phyloP scores from a whole-genome alignment of 2,113 vertebrate species.

The Parotia lawesii region DNA sequence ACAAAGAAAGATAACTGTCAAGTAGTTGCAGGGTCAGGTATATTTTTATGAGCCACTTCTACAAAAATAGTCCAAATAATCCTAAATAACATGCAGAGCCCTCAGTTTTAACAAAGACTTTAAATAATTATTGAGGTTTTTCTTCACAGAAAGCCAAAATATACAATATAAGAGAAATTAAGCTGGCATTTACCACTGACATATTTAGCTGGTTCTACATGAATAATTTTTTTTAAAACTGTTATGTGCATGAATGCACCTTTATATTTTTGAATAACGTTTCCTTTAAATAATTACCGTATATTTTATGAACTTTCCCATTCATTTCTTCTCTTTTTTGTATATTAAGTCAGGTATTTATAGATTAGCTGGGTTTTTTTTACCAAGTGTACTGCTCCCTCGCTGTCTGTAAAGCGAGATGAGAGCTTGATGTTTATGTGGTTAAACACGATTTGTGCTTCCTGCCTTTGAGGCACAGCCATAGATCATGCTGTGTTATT shows the following conservation, averaged over 20 bases:
- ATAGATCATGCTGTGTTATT: slow-evolving; percentile 23
- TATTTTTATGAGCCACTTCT: background rate
- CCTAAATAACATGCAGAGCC: background rate
- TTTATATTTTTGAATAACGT: background rate
- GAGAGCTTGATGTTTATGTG: slow-evolving; percentile 2
- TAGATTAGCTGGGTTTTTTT: background rate
- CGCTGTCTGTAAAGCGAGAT: background rate
- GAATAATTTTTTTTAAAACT: background rate
- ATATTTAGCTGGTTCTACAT: background rate
- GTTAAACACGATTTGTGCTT: slow-evolving; percentile 50
- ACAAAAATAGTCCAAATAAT: background rate
- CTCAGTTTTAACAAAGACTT: background rate
- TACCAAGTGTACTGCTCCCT: background rate
- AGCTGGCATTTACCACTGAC: background rate
- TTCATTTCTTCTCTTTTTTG: background rate
- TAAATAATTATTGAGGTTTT: background rate
- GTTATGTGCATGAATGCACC: background rate
- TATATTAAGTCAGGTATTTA: background rate
- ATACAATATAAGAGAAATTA: background rate
- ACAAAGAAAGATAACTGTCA: background rate
- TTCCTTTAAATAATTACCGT: background rate
- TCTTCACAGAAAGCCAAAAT: background rate
- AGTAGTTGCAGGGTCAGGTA: background rate
- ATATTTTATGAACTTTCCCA: background rate
- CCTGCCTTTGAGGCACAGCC: slow-evolving; percentile 32